Evolutionary conservation across 2,797 vertebrate genomes (phyloP), one percentile per base, ranked within the genome.

Genomic region (Hozukius guyotensis): DNA sequence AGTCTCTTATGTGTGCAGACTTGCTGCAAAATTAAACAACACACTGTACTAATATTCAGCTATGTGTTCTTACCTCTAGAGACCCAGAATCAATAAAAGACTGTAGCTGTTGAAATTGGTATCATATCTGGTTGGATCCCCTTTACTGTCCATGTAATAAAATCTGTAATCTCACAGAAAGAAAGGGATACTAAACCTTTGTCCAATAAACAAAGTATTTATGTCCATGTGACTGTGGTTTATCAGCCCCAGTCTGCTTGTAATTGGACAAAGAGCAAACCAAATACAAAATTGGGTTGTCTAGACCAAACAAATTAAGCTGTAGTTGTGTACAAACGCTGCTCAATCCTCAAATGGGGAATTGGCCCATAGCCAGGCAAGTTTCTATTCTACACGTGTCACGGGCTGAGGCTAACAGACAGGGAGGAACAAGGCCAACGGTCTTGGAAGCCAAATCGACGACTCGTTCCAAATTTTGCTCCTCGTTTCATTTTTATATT

Each of bases 401-500:
- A 12, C 6, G 3, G 29, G 25, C 63, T 20, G 56, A 80, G 27
- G 10, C 60, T 16, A 29, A 52, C 14, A 34, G 34, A 22, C 29
- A 38, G 60, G 60, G n/a, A 74, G 73, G 67, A 73, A 20, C 27
- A 65, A 49, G 60, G 59, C 34, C 61, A 70, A 3, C n/a, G 12
- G 3, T 34, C 57, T 67, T 72, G 65, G 82, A 85, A 77, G 74
- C 52, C 59, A 77, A 80, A 78, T 68, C 14, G 6, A 63, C 0
- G 0, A 49, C 57, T 52, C 9, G 31, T 59, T 72, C 79, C 77
- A 86, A 81, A 69, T 42, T 53, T 70, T 66, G 36, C 52, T 64
- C 32, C 31, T 78, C 36, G 31, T 86, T 75, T 78, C 10, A 65
- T 75, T 90, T 53, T 76, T 60, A 83, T 69, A 71, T 52, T 4